Evolutionary conservation across 2,797 vertebrate genomes (phyloP).

Genomic region (Amblyopsis hoosieri): DNA sequence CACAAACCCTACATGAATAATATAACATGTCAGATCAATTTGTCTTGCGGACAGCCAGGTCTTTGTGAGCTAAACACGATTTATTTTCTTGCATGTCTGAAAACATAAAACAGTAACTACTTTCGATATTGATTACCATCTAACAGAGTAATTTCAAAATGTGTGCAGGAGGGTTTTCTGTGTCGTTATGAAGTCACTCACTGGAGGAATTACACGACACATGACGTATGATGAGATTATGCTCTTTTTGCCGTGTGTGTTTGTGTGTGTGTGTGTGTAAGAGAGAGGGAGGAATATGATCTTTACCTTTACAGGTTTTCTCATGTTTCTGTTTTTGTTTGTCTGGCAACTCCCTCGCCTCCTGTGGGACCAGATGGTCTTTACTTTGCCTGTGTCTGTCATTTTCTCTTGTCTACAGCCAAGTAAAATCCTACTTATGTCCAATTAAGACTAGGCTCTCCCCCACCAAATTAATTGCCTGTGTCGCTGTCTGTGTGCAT

Average conservation of each 20-base stretch:
- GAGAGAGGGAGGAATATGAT: constrained; percentile 19
- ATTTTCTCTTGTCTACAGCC: constrained; percentile 66
- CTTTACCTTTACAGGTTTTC: constrained; percentile 52
- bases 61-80: constrained; percentile 48
- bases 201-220: constrained; percentile 40
- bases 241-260: constrained; percentile 25
- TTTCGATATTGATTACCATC: constrained; percentile 66
- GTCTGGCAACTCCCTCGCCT: constrained; percentile 60
- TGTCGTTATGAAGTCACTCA: constrained; percentile 19
- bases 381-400: constrained; percentile 70
- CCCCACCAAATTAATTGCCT: constrained; percentile 71
- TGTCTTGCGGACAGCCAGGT: constrained; percentile 53
- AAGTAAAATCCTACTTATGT: constrained; percentile 74
- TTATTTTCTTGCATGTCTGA: constrained; percentile 53
- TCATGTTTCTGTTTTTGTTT: constrained; percentile 70
- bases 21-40: constrained; percentile 63
- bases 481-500: constrained; percentile 64
- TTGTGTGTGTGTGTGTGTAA: constrained; percentile 1
- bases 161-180: constrained; percentile 50
- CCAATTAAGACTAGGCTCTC: constrained; percentile 74
- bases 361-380: constrained; percentile 75
- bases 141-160: constrained; percentile 45
- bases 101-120: constrained; percentile 48
- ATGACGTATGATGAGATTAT: constrained; percentile 52
- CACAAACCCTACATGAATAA: constrained; percentile 48